Conservation (phyloP, 37 sponge, comb jelly and placozoan genomes). For the Haliclona indistincta region DNA sequence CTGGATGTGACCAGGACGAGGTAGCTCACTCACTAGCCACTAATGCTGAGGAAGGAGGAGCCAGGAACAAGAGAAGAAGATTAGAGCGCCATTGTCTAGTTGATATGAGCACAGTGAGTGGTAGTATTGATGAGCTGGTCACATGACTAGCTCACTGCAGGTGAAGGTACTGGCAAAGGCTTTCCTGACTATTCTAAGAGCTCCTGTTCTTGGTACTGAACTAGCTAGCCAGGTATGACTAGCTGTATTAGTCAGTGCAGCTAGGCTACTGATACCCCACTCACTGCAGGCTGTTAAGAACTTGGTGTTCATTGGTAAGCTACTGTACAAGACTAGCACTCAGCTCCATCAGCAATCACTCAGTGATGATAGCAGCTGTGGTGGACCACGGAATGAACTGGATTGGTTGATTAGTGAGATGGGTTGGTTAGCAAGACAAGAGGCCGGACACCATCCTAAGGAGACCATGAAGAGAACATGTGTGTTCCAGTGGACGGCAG, state of each 20-base stretch:
- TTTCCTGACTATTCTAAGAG: slow-evolving; percentile 41
- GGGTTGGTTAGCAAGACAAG: slow-evolving; percentile 57
- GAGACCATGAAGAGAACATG: slow-evolving; percentile 70
- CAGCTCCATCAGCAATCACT: neutral
- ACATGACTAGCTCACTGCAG: slow-evolving; percentile 12
- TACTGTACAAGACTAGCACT: slow-evolving; percentile 12
- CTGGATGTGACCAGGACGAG: slow-evolving; percentile 57
- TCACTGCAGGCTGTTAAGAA: slow-evolving; percentile 78
- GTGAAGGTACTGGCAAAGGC: slow-evolving; percentile 20
- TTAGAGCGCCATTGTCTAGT: no score
- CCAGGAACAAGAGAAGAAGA: no score
- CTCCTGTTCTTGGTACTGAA: slow-evolving; percentile 36
- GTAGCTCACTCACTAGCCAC: no score
- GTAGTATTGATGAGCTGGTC: neutral
- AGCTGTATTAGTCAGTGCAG: neutral
- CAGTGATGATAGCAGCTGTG: neutral
- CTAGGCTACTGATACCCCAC: no score
- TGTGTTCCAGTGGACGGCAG: slow-evolving; percentile 86
- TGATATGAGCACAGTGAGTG: no score
- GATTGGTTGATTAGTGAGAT: no score
- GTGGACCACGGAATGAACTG: slow-evolving; percentile 5
- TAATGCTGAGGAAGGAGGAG: no score
- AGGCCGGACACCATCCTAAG: slow-evolving; percentile 79
- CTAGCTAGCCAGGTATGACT: slow-evolving; percentile 55
- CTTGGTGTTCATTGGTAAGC: slow-evolving; percentile 60